Percentiles rank a stretch among this genome's conserved stretches.
phyloP scores from a whole-genome alignment of 2,888 invertebrate species.

The Cheilosia urbana region DNA sequence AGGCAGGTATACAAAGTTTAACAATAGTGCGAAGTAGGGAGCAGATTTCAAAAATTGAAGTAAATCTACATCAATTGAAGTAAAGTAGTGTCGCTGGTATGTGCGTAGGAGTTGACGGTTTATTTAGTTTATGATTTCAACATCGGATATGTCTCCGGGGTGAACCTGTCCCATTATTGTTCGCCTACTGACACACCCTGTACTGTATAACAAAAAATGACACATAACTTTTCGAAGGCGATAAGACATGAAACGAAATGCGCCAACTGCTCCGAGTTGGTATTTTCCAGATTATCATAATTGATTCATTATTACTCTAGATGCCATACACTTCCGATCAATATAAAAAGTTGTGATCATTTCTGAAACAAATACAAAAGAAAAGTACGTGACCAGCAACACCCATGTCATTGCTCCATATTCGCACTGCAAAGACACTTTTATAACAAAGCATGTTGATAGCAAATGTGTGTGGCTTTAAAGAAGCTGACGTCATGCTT shows the following conservation, averaged over 20 bases:
- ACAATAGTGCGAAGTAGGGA: too few relatives aligned
- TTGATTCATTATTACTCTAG: neutral
- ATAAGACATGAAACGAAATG: neutral
- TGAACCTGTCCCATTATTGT: too few relatives aligned
- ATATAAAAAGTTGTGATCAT: neutral
- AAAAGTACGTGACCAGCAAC: constrained; percentile 41
- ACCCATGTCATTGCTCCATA: constrained; percentile 38
- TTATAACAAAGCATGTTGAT: constrained; percentile 23
- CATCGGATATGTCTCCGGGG: too few relatives aligned
- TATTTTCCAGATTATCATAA: neutral
- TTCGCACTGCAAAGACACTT: constrained; percentile 18
- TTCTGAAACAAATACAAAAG: neutral
- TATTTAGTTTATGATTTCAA: too few relatives aligned
- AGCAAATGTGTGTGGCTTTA: constrained; percentile 28
- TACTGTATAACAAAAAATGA: neutral
- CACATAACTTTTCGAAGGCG: neutral
- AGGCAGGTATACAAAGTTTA: too few relatives aligned
- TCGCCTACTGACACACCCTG: too few relatives aligned
- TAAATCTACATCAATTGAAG: too few relatives aligned
- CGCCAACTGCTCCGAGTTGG: neutral
- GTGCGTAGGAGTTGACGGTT: too few relatives aligned
- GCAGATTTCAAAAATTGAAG: too few relatives aligned
- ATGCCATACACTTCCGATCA: neutral
- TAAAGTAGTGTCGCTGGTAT: too few relatives aligned
- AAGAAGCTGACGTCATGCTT: constrained; percentile 39